phyloP scores from a whole-genome alignment of 2,888 invertebrate genomes.

The Hypolimnas misippus region DNA sequence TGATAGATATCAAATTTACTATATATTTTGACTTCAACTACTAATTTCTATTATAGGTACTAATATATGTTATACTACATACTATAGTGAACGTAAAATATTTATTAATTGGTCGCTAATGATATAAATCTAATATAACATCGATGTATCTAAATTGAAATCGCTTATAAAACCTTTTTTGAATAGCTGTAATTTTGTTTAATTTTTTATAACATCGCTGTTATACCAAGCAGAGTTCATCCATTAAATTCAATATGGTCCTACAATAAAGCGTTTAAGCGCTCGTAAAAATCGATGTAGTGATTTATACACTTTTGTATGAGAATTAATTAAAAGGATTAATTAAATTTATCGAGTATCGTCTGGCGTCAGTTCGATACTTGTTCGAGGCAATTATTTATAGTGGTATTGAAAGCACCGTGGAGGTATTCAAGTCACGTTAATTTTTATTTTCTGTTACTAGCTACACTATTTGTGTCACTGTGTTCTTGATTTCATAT shows the following conservation, averaged over 20 bases:
- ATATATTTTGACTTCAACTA: no score
- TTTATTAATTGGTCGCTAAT: neutral
- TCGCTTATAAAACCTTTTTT: neutral
- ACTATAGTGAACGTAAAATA: neutral
- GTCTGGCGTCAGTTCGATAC: slow-evolving; percentile 31
- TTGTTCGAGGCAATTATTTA: slow-evolving; percentile 22
- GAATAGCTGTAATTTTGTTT: slow-evolving; percentile 21
- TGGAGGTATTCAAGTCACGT: neutral
- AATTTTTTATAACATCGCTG: slow-evolving; percentile 22
- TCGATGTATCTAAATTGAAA: neutral
- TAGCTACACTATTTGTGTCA: neutral
- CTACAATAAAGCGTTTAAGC: slow-evolving; percentile 38
- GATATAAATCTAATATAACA: no score
- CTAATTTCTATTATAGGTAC: no score
- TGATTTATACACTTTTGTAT: slow-evolving; percentile 38
- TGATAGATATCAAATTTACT: no score
- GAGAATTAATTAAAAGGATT: slow-evolving; percentile 36
- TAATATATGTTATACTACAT: no score
- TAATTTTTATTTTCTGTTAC: neutral
- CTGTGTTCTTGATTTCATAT: neutral
- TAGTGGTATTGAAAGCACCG: slow-evolving; percentile 10
- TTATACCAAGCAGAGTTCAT: slow-evolving; percentile 31
- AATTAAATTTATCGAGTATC: slow-evolving; percentile 31
- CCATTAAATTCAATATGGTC: slow-evolving; percentile 39
- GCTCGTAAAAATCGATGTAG: slow-evolving; percentile 38